Base-by-base conservation (phyloP, 2,797 vertebrate species). In the Gambusia yucatana region DNA sequence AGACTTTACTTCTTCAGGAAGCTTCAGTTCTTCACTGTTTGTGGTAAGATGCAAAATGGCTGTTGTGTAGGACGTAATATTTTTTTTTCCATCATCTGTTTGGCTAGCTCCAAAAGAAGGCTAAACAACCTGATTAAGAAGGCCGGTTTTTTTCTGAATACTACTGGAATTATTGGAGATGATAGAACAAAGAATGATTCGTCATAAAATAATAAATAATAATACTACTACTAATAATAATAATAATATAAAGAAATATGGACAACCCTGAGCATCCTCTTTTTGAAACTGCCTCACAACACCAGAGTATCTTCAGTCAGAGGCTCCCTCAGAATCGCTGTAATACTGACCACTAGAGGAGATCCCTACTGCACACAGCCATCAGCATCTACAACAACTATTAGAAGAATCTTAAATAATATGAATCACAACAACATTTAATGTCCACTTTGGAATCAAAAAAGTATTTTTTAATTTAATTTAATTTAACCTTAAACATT, bases 311-410 rank as follows among this genome's bases (percentile, higher is more conserved):
- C 25, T 57, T 57, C 52, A 57, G 52, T 57, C 52, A 57, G 52
- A 57, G 52, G 52, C 52, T 28, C n/a, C 52, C n/a, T 57, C 25
- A 57, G 52, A 57, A 28, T 28, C 3, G 9, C 25, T 28, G 52
- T 57, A 57, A 57, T 57, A 28, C 52, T 57, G n/a, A 57, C 25
- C n/a, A 57, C 52, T 57, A 57, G 52, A 57, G 52, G 52, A 57
- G 3, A 57, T 28, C 52, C 52, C 28, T 55, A 55, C 52, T 55
- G 52, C 52, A 4, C 52, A 57, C 52, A 57, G n/a, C 52, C 25
- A 57, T 57, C 52, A 28, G 25, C 9, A 57, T 57, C 52, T 57
- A 4, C 52, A 55, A n/a, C 9, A n/a, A 57, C 25, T 57, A 4
- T n/a, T 11, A n/a, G 3, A 13, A 57, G 25, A 57, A 57, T 13